Evolutionary conservation across 1,140 invertebrate species (phyloP).

Genomic region (Brachionus rotundiformis): DNA sequence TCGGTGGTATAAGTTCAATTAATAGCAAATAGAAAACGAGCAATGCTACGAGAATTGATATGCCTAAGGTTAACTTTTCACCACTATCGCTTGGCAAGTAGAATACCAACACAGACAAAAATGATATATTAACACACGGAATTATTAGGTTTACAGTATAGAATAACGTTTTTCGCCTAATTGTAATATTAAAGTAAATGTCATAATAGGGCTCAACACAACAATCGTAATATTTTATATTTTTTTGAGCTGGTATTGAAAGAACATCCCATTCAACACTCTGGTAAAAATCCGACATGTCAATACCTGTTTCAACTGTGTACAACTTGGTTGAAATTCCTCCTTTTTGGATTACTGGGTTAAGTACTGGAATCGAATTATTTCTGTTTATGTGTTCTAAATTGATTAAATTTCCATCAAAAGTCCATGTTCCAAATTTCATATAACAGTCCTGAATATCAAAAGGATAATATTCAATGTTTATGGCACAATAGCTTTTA

Average conservation of each 20-base stretch:
- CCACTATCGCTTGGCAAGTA: slow-evolving; percentile 96
- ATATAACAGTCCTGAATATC: slow-evolving; percentile 89
- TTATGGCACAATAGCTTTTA: slow-evolving; percentile 91
- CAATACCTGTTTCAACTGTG: slow-evolving; percentile 52
- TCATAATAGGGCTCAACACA: slow-evolving; percentile 62
- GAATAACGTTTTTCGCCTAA: slow-evolving; percentile 64
- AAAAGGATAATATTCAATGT: slow-evolving; percentile 89
- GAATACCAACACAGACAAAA: slow-evolving; percentile 94
- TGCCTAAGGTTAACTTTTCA: slow-evolving; percentile 96
- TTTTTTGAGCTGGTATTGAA: slow-evolving; percentile 55
- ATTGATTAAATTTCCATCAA: slow-evolving; percentile 89
- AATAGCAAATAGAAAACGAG: slow-evolving; percentile 99
- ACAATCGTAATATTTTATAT: slow-evolving; percentile 51
- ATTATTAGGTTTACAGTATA: slow-evolving; percentile 65
- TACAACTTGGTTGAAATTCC: slow-evolving; percentile 45
- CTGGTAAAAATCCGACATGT: slow-evolving; percentile 52
- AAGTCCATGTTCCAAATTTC: slow-evolving; percentile 98
- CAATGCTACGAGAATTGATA: slow-evolving; percentile 97
- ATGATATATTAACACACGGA: slow-evolving; percentile 71
- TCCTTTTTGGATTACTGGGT: slow-evolving; percentile 1
- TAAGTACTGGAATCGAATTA: slow-evolving; percentile 9
- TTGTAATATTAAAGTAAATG: slow-evolving; percentile 63
- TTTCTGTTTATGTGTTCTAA: slow-evolving; percentile 60
- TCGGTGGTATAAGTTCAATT: slow-evolving; percentile 96
- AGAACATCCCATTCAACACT: slow-evolving; percentile 56